These are phyloP conservation scores for Castor canadensis DNA, from an alignment of 2,113 vertebrate species.

Conservation along the genomic window DNA sequence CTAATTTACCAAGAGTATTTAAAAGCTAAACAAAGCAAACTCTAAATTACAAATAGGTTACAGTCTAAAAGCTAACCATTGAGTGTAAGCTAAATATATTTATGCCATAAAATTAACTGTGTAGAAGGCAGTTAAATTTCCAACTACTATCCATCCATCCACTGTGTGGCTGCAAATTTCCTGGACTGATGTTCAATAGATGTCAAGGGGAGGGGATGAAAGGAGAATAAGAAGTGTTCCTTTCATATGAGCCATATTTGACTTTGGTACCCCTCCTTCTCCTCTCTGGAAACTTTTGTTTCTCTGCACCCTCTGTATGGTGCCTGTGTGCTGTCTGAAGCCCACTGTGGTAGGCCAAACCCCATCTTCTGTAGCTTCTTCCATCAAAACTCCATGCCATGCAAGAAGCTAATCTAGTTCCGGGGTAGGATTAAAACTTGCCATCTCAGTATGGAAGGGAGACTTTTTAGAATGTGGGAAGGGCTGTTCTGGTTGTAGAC, in stretches of 20 bases:
- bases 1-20: background rate
- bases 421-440: background rate
- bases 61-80: background rate
- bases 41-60: background rate
- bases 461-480: background rate
- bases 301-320: fast-evolving
- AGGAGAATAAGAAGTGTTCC: background rate
- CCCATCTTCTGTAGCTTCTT: background rate
- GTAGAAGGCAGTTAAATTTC: background rate
- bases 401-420: background rate
- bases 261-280: background rate
- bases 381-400: background rate
- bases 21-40: background rate
- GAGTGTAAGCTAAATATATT: background rate
- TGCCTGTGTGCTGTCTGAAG: fast-evolving
- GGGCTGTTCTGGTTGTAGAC: background rate
- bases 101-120: background rate
- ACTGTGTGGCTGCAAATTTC: background rate
- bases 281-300: background rate
- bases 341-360: no score
- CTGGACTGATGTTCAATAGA: background rate
- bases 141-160: background rate
- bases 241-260: background rate
- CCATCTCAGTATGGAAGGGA: background rate
- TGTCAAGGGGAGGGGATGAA: background rate